Evolutionary conservation across 2,797 vertebrate species (phyloP).

Genomic region (Lutjanus argentimaculatus): DNA sequence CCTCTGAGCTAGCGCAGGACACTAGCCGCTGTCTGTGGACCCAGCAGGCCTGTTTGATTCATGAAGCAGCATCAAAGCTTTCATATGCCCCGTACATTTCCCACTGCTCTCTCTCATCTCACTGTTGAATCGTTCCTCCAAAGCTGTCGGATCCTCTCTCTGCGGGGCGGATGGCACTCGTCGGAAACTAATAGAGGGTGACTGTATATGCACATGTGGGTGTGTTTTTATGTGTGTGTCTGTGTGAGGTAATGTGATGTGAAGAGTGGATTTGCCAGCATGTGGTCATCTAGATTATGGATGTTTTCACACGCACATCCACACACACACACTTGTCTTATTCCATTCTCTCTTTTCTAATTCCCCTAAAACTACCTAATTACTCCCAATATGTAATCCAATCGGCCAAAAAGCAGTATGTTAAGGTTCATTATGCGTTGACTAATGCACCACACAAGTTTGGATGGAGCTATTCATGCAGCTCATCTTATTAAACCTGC

Average conservation of each 20-base stretch:
- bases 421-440: slow-evolving; percentile 72
- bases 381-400: slow-evolving; percentile 69
- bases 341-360: slow-evolving; percentile 45
- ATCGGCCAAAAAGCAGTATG: slow-evolving; percentile 62
- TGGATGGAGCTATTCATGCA: slow-evolving; percentile 72
- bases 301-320: slow-evolving; percentile 35
- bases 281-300: slow-evolving; percentile 60
- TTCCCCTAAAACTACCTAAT: slow-evolving; percentile 65
- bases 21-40: slow-evolving; percentile 46
- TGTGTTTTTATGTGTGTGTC: slow-evolving; percentile 3
- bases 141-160: slow-evolving; percentile 62
- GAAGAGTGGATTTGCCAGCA: slow-evolving; percentile 71
- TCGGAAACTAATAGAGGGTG: slow-evolving; percentile 73
- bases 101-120: slow-evolving; percentile 65
- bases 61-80: slow-evolving; percentile 67
- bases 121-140: slow-evolving; percentile 52
- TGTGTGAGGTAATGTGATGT: slow-evolving; percentile 63
- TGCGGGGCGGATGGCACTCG: slow-evolving; percentile 61
- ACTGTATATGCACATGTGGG: slow-evolving; percentile 51
- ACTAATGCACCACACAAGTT: slow-evolving; percentile 73
- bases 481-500: slow-evolving; percentile 77
- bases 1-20: slow-evolving; percentile 41
- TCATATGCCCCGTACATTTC: slow-evolving; percentile 55
- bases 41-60: slow-evolving; percentile 70
- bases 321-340: slow-evolving; percentile 16